Evolutionary conservation across 2,797 vertebrate genomes (phyloP).

Genomic region (Pseudotriccus pelzelni): DNA sequence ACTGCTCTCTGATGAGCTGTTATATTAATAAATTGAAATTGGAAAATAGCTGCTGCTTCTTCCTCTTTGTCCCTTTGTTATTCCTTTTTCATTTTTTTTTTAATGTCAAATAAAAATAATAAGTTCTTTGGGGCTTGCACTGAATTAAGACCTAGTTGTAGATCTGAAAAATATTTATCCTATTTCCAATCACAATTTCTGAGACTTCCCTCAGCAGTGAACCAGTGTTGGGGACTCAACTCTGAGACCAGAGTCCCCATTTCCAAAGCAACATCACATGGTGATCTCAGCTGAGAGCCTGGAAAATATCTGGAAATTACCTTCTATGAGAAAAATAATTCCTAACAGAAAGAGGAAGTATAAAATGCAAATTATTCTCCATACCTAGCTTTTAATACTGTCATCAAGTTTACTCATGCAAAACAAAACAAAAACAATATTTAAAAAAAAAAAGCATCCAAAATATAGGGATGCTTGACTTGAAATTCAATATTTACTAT

Average conservation of each 20-base stretch:
- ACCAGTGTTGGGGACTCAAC: not conserved
- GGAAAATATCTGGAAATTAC: not conserved
- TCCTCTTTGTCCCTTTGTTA: not conserved
- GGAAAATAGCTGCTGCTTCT: not conserved
- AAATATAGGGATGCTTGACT: not conserved
- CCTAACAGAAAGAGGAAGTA: not conserved
- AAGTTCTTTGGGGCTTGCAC: not conserved
- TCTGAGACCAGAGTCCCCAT: not conserved
- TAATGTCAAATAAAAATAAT: not conserved
- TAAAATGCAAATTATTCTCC: not conserved
- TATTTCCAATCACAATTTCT: not conserved
- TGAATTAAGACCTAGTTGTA: not conserved
- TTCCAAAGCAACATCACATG: not conserved
- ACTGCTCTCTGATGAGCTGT: not conserved
- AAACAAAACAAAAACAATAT: not conserved
- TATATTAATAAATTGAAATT: not conserved
- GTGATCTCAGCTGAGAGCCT: not conserved
- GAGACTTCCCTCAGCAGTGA: not conserved
- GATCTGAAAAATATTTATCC: not conserved
- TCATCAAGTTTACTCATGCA: not conserved
- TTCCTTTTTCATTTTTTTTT: not conserved
- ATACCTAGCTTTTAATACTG: not conserved
- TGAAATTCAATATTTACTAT: not conserved
- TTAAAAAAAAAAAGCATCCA: not conserved
- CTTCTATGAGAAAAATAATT: not conserved